Percentiles rank a stretch among this genome's conserved stretches.
phyloP scores from a whole-genome alignment of 2,797 vertebrate genomes.

The Varecia variegata region DNA sequence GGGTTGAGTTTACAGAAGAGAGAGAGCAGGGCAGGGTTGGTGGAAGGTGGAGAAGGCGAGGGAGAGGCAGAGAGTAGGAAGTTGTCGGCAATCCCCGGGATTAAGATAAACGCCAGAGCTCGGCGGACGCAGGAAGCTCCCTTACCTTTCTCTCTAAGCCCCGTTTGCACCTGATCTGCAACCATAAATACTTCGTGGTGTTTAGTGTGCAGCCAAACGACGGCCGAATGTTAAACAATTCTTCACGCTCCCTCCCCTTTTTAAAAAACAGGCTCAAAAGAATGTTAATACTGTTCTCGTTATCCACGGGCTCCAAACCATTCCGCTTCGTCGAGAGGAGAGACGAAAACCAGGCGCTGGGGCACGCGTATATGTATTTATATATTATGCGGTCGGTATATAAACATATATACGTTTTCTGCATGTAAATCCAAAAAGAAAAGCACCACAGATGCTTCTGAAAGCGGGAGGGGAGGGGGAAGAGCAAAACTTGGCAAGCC shows the following conservation, averaged over 20 bases:
- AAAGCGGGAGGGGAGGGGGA: constrained; percentile 52
- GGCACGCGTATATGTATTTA: constrained; percentile 43
- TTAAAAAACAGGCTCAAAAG: constrained; percentile 73
- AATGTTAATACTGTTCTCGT: constrained; percentile 66
- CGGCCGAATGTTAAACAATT: constrained; percentile 77
- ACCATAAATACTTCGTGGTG: constrained; percentile 83
- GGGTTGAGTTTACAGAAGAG: neutral
- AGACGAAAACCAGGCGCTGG: constrained; percentile 22
- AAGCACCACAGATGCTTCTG: constrained; percentile 60
- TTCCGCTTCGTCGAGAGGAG: constrained; percentile 55
- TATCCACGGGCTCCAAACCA: constrained; percentile 82
- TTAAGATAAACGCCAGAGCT: constrained; percentile 59
- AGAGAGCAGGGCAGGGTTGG: neutral
- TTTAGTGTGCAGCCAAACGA: constrained; percentile 79
- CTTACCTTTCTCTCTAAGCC: constrained; percentile 86
- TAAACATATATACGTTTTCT: constrained; percentile 66
- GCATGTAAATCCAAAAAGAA: constrained; percentile 71
- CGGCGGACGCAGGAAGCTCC: constrained; percentile 74
- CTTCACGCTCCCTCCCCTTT: constrained; percentile 76
- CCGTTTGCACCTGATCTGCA: constrained; percentile 83
- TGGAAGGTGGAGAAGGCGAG: neutral
- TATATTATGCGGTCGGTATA: constrained; percentile 50
- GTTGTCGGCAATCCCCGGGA: constrained; percentile 63
- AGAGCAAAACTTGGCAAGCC: constrained; percentile 84
- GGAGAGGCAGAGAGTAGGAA: constrained; percentile 53